A percentile compares a stretch with the other conserved stretches of the same genome.
Conservation (phyloP, 1,140 invertebrate genomes). For the Lordiphosa clarofinis region DNA sequence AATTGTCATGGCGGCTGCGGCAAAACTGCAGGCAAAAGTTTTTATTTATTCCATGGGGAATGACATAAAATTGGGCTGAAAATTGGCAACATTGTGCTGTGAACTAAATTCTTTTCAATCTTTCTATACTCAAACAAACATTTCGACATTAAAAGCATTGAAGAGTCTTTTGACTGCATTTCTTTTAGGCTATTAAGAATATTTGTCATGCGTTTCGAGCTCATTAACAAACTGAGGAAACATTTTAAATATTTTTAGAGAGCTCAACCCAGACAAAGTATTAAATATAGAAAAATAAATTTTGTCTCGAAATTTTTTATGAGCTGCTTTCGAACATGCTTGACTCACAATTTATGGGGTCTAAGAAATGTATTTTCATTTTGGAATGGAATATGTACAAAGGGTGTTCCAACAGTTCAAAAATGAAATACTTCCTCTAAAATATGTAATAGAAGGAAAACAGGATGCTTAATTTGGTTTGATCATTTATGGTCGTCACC, state of each 20-base stretch:
- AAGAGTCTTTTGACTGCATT: slow-evolving; percentile 25
- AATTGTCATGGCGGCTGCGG: slow-evolving; percentile 32
- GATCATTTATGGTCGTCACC: too few relatives aligned
- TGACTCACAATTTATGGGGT: slow-evolving; percentile 48
- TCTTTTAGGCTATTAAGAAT: slow-evolving; percentile 43
- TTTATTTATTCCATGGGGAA: slow-evolving; percentile 2
- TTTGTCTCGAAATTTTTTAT: slow-evolving; percentile 51
- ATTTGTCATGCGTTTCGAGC: slow-evolving; percentile 60
- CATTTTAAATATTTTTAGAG: slow-evolving; percentile 30
- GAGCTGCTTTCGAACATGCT: slow-evolving; percentile 40
- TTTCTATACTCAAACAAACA: slow-evolving; percentile 22
- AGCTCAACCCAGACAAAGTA: slow-evolving; percentile 26
- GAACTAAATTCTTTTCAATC: slow-evolving; percentile 23
- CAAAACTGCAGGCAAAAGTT: slow-evolving; percentile 16
- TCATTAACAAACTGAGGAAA: slow-evolving; percentile 35
- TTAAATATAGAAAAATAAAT: slow-evolving; percentile 26
- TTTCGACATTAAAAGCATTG: slow-evolving; percentile 26
- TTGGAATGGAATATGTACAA: neutral
- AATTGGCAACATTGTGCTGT: slow-evolving; percentile 14
- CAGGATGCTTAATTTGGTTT: too few relatives aligned
- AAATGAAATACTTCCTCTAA: slow-evolving; percentile 3
- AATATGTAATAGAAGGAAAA: slow-evolving; percentile 9
- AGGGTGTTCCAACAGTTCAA: neutral
- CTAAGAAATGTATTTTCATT: too few relatives aligned
- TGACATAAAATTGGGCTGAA: slow-evolving; percentile 1